These are phyloP conservation scores for Celastrina argiolus DNA, from an alignment of 2,888 invertebrate species.

Conservation along the genomic window DNA sequence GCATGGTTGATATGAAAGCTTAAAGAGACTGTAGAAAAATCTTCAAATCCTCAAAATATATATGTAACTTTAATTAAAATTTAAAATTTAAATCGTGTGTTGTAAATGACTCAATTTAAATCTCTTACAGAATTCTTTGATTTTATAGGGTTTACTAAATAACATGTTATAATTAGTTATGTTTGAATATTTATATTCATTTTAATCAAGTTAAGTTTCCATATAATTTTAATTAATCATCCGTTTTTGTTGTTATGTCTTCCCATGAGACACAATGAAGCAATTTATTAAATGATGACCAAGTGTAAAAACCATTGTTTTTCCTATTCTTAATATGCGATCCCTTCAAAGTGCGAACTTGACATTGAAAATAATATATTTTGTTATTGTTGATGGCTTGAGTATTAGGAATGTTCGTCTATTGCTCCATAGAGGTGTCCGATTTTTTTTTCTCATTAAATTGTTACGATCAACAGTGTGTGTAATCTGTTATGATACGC, in stretches of 20 bases:
- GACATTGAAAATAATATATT: background rate
- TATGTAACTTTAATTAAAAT: background rate
- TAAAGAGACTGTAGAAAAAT: no score
- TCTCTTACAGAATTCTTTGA: background rate
- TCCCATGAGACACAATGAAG: constrained; percentile 15
- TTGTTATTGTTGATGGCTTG: background rate
- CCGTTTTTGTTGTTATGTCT: background rate
- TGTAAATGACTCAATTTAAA: background rate
- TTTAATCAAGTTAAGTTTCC: background rate
- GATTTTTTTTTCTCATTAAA: background rate
- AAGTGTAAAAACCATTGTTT: constrained; percentile 1
- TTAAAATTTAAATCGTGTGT: background rate
- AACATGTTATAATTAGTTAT: background rate
- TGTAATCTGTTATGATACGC: constrained; percentile 24
- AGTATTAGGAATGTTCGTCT: background rate
- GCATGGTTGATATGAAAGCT: no score
- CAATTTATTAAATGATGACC: background rate
- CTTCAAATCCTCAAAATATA: no score
- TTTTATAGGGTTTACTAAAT: background rate
- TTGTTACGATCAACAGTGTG: background rate
- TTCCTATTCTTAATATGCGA: background rate
- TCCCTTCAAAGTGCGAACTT: background rate
- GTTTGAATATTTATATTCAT: background rate
- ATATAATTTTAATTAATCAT: background rate
- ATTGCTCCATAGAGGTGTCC: background rate